Percentiles rank a stretch among this genome's conserved stretches.
Evolutionary conservation across 2,888 invertebrate genomes (phyloP).

Genomic region (Agrochola lychnidis): DNA sequence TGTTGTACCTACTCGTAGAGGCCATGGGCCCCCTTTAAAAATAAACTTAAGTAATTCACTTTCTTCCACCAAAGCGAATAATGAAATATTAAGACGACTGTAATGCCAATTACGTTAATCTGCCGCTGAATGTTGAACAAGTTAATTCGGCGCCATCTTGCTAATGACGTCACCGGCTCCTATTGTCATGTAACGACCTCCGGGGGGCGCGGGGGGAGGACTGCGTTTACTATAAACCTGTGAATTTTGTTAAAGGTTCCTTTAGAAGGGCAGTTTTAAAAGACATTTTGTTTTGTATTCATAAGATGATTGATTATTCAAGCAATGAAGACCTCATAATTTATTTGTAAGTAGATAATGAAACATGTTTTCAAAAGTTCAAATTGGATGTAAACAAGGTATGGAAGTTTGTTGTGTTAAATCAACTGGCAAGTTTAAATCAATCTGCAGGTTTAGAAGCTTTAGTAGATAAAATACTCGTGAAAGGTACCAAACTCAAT

Average conservation of each 20-base stretch:
- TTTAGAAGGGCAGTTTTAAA: constrained; percentile 2
- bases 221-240: constrained; percentile 26
- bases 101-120: constrained; percentile 64
- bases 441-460: not conserved
- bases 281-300: not conserved
- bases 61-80: constrained; percentile 21
- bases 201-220: not conserved
- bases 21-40: not conserved
- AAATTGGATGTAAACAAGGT: not conserved
- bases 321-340: not conserved
- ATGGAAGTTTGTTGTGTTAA: not conserved
- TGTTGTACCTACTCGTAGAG: not conserved
- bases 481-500: not conserved
- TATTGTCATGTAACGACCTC: constrained; percentile 58
- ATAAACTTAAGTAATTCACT: constrained; percentile 5
- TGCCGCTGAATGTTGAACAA: constrained; percentile 62
- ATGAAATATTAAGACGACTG: constrained; percentile 57
- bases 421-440: not conserved
- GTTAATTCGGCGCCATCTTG: constrained; percentile 66
- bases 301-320: not conserved
- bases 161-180: constrained; percentile 65
- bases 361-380: not conserved
- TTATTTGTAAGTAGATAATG: not conserved
- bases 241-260: constrained; percentile 21
- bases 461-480: not conserved